A percentile compares a stretch with the other conserved stretches of the same genome.
These are phyloP conservation scores for Meriones unguiculatus DNA, from an alignment of 2,113 vertebrate species.

Conservation along the genomic window DNA sequence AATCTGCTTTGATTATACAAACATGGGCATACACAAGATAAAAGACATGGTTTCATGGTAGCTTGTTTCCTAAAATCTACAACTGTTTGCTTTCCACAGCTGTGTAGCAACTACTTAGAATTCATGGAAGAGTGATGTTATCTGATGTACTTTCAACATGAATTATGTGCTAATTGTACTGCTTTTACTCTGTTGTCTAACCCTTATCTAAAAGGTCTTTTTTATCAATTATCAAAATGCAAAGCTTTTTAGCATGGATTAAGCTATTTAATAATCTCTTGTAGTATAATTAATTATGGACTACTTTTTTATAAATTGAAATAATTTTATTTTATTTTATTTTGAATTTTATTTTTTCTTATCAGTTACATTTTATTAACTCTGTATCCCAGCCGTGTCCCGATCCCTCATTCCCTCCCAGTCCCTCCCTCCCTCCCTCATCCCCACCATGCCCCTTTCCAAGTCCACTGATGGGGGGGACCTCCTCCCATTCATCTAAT, in stretches of 20 bases:
- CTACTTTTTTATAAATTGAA: too few species aligned
- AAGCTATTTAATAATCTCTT: conserved; percentile 61
- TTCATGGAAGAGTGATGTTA: conserved; percentile 35
- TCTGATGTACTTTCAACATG: conserved; percentile 29
- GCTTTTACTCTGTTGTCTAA: not conserved
- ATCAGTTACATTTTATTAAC: too few species aligned
- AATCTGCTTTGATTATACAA: conserved; percentile 56
- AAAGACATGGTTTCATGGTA: not conserved
- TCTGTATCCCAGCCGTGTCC: too few species aligned
- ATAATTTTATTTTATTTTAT: too few species aligned
- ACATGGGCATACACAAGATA: conserved; percentile 2
- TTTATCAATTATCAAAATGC: not conserved
- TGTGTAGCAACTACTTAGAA: conserved; percentile 47
- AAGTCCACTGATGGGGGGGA: too few species aligned
- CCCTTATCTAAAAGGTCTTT: conserved; percentile 48
- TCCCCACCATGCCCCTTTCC: too few species aligned
- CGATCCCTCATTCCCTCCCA: too few species aligned
- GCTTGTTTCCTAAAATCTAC: conserved; percentile 60
- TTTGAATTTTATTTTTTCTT: too few species aligned
- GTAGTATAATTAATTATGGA: not conserved
- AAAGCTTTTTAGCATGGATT: conserved; percentile 37
- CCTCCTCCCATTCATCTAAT: too few species aligned
- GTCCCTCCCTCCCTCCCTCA: too few species aligned
- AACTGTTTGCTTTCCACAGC: not conserved
- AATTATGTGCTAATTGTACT: conserved; percentile 30